phyloP scores from a whole-genome alignment of 1,140 invertebrate species.

The Lepeophtheirus salmonis region DNA sequence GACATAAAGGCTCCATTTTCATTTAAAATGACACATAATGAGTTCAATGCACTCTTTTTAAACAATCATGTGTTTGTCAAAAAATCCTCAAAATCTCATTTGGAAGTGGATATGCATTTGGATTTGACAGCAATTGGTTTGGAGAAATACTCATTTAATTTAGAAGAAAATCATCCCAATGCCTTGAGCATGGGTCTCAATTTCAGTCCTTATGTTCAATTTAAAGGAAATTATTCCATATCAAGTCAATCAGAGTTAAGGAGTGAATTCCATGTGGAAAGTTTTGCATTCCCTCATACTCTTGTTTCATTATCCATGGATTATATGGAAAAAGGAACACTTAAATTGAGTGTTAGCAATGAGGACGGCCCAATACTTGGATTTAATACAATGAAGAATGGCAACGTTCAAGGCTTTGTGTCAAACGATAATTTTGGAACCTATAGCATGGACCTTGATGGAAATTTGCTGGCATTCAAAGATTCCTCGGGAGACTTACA shows the following conservation, averaged over 20 bases:
- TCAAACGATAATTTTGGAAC: not conserved
- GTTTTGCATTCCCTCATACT: not conserved
- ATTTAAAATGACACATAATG: not conserved
- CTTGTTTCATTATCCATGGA: not conserved
- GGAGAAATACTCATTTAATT: not conserved
- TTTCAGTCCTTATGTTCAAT: not conserved
- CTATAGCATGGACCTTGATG: not conserved
- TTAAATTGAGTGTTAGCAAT: not conserved
- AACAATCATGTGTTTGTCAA: not conserved
- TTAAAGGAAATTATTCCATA: not conserved
- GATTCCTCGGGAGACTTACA: not conserved
- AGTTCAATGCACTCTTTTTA: not conserved
- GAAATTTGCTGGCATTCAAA: not conserved
- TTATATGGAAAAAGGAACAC: not conserved
- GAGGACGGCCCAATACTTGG: not conserved
- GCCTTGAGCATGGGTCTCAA: not conserved
- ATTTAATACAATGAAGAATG: not conserved
- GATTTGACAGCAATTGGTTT: not conserved
- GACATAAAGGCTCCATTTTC: not conserved
- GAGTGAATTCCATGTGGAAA: not conserved
- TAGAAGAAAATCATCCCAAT: not conserved
- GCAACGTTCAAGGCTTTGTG: not conserved
- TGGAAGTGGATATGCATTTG: not conserved
- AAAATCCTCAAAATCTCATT: not conserved
- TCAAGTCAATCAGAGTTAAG: not conserved